Conservation (phyloP, 1,140 invertebrate genomes). For the Drosophila willistoni region DNA sequence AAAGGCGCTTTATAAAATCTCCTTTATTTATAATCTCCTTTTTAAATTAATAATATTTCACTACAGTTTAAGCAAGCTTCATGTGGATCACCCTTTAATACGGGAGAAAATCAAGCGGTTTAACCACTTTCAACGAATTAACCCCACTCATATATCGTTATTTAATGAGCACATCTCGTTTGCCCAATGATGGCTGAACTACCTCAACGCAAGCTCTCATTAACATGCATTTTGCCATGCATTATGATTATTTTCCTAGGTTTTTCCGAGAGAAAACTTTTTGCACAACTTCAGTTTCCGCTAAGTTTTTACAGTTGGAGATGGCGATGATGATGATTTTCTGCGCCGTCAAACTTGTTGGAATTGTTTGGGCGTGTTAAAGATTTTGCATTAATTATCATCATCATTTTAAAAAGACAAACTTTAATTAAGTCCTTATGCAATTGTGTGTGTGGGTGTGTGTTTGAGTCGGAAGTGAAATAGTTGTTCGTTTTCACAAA, state of each 20-base stretch:
- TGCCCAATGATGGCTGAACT: not conserved
- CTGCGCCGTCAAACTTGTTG: slow-evolving; percentile 72
- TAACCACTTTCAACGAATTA: not conserved
- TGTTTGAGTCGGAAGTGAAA: slow-evolving; percentile 26
- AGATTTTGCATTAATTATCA: slow-evolving; percentile 79
- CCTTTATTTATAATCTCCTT: too few relatives aligned
- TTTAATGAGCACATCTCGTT: slow-evolving; percentile 15
- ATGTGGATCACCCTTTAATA: too few relatives aligned
- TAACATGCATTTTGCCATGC: slow-evolving; percentile 59
- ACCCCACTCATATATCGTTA: not conserved
- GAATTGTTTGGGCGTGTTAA: slow-evolving; percentile 80
- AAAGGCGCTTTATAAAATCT: too few relatives aligned
- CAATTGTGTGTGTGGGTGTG: slow-evolving; percentile 48
- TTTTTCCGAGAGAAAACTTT: slow-evolving; percentile 25
- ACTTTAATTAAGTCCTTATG: slow-evolving; percentile 78
- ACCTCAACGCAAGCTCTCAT: slow-evolving; percentile 44
- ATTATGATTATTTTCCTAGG: slow-evolving; percentile 53
- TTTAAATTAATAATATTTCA: too few relatives aligned
- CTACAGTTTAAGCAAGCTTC: too few relatives aligned
- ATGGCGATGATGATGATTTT: slow-evolving; percentile 66
- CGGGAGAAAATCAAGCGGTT: not conserved
- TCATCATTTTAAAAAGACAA: slow-evolving; percentile 23
- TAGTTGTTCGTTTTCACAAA: slow-evolving; percentile 1
- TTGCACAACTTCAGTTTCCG: not conserved
- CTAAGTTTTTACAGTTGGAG: slow-evolving; percentile 66